A percentile compares a stretch with the other conserved stretches of the same genome.
phyloP scores from a whole-genome alignment of 2,888 invertebrate species.

The Coecobrya sp. region DNA sequence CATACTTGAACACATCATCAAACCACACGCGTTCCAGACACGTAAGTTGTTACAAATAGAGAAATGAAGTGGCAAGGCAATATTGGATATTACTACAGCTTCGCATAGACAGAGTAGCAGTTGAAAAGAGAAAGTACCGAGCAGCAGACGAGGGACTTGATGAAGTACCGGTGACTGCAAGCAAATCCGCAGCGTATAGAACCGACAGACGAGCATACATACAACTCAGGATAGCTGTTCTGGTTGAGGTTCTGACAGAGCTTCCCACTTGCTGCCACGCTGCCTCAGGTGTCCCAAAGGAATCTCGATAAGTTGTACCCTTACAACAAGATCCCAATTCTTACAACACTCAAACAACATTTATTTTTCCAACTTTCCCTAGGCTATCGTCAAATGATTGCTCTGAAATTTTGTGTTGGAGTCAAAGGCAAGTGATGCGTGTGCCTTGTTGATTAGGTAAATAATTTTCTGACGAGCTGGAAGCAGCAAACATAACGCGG shows the following conservation, averaged over 20 bases:
- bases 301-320: conserved; percentile 28
- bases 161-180: neutral
- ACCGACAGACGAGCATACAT: neutral
- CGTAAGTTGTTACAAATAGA: conserved; percentile 62
- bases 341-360: conserved; percentile 58
- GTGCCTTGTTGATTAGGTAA: conserved; percentile 70
- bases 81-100: neutral
- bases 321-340: conserved; percentile 36
- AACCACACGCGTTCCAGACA: conserved; percentile 68
- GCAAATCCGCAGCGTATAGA: neutral
- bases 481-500: neutral
- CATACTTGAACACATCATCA: conserved; percentile 79
- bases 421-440: conserved; percentile 53
- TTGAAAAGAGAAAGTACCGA: neutral
- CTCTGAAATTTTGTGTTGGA: conserved; percentile 47
- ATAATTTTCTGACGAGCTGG: conserved; percentile 45
- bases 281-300: conserved; percentile 69
- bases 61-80: conserved; percentile 1
- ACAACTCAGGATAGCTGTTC: neutral
- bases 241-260: neutral
- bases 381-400: conserved; percentile 69
- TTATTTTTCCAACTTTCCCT: conserved; percentile 64
- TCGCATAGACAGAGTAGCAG: neutral
- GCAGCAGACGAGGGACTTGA: neutral
- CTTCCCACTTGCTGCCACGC: neutral